A percentile compares a stretch with the other conserved stretches of the same genome.
phyloP scores from a whole-genome alignment of 2,888 invertebrate genomes.

The Diplazon laetatorius region DNA sequence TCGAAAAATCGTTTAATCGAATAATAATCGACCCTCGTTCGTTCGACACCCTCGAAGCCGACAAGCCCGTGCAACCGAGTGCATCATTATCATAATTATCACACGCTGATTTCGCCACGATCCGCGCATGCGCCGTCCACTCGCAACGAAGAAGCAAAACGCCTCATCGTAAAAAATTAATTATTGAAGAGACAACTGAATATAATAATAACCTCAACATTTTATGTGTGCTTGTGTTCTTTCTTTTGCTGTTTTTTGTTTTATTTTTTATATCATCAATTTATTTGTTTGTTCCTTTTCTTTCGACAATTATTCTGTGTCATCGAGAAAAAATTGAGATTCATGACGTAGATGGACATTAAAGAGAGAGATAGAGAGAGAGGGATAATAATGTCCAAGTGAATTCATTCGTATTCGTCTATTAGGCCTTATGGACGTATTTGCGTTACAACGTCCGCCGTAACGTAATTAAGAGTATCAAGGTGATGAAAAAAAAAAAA shows the following conservation, averaged over 20 bases:
- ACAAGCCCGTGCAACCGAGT: conserved; percentile 34
- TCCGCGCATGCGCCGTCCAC: conserved; percentile 10
- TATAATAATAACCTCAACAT: conserved; percentile 3
- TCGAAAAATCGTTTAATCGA: conserved; percentile 6
- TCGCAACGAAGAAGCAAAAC: conserved; percentile 31
- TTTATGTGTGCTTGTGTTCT: conserved; percentile 16
- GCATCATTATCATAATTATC: conserved; percentile 18
- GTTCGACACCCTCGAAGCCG: conserved; percentile 55
- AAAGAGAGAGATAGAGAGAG: conserved; percentile 36
- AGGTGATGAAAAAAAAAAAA: conserved; percentile 26
- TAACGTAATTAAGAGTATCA: conserved; percentile 26
- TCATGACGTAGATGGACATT: conserved; percentile 35
- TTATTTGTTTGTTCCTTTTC: too few relatives aligned
- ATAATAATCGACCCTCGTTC: conserved; percentile 18
- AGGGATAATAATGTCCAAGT: conserved; percentile 27
- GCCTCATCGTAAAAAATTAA: neutral
- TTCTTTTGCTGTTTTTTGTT: too few relatives aligned
- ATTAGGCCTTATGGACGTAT: conserved; percentile 77
- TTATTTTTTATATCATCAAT: too few relatives aligned
- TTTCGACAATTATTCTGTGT: conserved; percentile 31
- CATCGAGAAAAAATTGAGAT: conserved; percentile 7
- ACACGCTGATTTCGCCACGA: conserved; percentile 35
- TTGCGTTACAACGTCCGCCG: conserved; percentile 67
- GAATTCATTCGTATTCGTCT: conserved; percentile 69
- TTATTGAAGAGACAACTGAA: too few relatives aligned